Percentiles rank a stretch among this genome's conserved stretches.
Evolutionary conservation across 2,113 vertebrate genomes (phyloP).

Genomic region (Blennius ocellaris): DNA sequence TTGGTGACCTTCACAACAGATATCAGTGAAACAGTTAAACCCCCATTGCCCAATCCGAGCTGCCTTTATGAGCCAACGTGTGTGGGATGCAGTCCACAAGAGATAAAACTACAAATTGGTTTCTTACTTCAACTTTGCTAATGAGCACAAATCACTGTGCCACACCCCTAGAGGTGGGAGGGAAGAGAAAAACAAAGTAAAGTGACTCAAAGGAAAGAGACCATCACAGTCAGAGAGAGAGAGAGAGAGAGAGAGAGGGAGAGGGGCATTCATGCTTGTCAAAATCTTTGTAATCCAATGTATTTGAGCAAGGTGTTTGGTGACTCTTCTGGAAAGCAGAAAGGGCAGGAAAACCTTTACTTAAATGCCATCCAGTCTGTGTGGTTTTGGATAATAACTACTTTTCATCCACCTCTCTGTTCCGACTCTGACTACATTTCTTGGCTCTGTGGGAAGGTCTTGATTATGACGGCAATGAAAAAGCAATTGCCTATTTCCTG

Average conservation of each 20-base stretch:
- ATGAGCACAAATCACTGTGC: slow-evolving; percentile 27
- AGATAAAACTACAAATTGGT: slow-evolving; percentile 18
- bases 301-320: slow-evolving; percentile 4
- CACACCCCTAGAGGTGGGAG: neutral
- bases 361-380: slow-evolving; percentile 50
- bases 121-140: slow-evolving; percentile 25
- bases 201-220: neutral
- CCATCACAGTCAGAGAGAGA: neutral
- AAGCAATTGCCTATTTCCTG: slow-evolving; percentile 23
- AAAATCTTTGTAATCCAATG: slow-evolving; percentile 31
- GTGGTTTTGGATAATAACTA: slow-evolving; percentile 36
- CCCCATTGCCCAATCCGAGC: neutral
- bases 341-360: slow-evolving; percentile 39
- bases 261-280: neutral
- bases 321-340: slow-evolving; percentile 24
- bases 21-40: slow-evolving; percentile 1
- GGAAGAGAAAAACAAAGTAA: neutral
- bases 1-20: neutral
- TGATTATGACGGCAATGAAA: slow-evolving; percentile 30
- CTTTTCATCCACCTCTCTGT: slow-evolving; percentile 24
- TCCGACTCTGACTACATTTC: slow-evolving; percentile 30
- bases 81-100: slow-evolving; percentile 10
- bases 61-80: slow-evolving; percentile 7
- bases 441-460: slow-evolving; percentile 8
- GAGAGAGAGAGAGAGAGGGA: neutral